Evolutionary conservation across 2,888 invertebrate genomes (phyloP).

Genomic region (Melikaiella ostensackeni): DNA sequence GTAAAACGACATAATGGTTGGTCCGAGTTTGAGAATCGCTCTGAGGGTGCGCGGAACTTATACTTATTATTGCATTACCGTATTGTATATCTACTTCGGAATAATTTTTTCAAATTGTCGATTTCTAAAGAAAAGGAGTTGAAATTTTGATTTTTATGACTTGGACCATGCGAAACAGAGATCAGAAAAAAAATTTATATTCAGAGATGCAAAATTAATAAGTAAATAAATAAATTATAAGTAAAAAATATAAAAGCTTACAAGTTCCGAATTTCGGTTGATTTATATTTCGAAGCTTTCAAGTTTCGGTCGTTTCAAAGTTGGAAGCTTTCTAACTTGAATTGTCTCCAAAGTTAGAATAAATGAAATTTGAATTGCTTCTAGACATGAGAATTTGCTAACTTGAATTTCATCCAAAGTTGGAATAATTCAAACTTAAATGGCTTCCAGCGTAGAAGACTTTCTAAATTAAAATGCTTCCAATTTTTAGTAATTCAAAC

Average conservation of each 20-base stretch:
- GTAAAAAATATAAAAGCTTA: too few relatives aligned
- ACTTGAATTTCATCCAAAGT: background rate
- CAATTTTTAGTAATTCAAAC: background rate
- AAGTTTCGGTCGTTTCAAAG: background rate
- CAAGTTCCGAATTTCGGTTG: too few relatives aligned
- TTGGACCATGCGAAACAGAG: background rate
- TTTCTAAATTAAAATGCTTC: too few relatives aligned
- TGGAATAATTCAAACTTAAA: background rate
- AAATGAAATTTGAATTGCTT: too few relatives aligned
- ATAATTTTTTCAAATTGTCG: slow-evolving; percentile 40
- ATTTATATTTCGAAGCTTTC: background rate
- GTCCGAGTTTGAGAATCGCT: slow-evolving; percentile 13
- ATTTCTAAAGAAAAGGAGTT: background rate
- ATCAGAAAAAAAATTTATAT: background rate
- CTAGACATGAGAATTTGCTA: background rate
- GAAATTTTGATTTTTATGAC: background rate
- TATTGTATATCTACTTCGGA: slow-evolving; percentile 24
- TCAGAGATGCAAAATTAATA: too few relatives aligned
- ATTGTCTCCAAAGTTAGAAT: background rate
- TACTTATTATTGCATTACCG: slow-evolving; percentile 73
- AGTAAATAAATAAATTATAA: too few relatives aligned
- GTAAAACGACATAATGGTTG: slow-evolving; percentile 19
- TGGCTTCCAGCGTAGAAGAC: background rate
- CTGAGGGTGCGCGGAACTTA: slow-evolving; percentile 59
- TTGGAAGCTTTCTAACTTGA: background rate